A percentile compares a stretch with the other conserved stretches of the same genome.
These are phyloP conservation scores for Bothrops alternatus DNA, from an alignment of 2,797 vertebrate genomes.

Conservation along the genomic window DNA sequence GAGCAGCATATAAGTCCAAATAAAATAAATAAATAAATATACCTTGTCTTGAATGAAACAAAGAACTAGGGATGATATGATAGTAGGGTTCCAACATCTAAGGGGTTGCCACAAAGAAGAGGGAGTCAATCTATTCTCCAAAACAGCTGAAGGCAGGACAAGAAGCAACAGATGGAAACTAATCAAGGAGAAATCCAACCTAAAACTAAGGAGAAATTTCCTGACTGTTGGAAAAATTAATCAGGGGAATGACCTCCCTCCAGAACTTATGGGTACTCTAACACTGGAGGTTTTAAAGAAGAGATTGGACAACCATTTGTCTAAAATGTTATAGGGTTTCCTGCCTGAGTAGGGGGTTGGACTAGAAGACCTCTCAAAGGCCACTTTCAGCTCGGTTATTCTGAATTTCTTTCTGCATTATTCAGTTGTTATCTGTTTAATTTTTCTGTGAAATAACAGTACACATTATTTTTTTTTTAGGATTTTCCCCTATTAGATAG, in stretches of 20 bases:
- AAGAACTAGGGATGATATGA: background rate
- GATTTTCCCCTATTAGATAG: conserved; percentile 31
- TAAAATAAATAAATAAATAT: too few species aligned
- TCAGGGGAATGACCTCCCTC: background rate
- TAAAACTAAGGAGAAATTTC: background rate
- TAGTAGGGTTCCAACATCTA: background rate
- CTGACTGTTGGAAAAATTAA: background rate
- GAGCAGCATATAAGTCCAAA: too few species aligned
- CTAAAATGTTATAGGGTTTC: background rate
- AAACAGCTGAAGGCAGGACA: background rate
- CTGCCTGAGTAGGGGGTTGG: background rate
- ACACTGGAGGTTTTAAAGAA: background rate
- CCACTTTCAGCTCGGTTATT: background rate
- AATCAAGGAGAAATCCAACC: background rate
- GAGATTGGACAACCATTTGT: background rate
- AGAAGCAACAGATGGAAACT: background rate
- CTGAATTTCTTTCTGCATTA: background rate
- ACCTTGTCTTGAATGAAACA: background rate
- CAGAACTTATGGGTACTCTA: background rate
- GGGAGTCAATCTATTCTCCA: background rate
- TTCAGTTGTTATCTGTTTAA: conserved; percentile 18
- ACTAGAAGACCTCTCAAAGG: background rate
- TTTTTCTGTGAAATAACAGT: conserved; percentile 16
- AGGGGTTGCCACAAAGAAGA: background rate
- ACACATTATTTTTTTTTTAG: background rate